Percentiles rank a stretch among this genome's conserved stretches.
Conservation (phyloP, 2,888 invertebrate species). For the Arctia plantaginis region DNA sequence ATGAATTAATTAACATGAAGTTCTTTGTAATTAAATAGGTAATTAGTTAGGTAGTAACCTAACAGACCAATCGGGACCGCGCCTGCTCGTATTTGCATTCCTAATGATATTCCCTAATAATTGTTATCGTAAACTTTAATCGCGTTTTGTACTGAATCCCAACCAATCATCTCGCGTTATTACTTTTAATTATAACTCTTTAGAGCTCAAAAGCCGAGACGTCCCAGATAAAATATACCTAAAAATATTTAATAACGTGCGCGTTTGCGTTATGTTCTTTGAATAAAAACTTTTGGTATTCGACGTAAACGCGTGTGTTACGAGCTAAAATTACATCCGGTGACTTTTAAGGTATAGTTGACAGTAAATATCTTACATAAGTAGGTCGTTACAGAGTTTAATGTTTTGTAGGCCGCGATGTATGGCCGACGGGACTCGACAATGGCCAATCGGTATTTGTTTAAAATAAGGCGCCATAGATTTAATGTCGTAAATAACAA, state of each 20-base stretch:
- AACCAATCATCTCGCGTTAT: conserved; percentile 59
- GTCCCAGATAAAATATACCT: conserved; percentile 40
- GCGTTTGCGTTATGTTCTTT: conserved; percentile 42
- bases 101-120: conserved; percentile 64
- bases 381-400: conserved; percentile 54
- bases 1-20: neutral
- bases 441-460: conserved; percentile 58
- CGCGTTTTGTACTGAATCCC: conserved; percentile 57
- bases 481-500: conserved; percentile 62
- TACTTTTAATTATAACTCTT: conserved; percentile 63
- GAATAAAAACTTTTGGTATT: conserved; percentile 31
- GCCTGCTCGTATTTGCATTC: conserved; percentile 61
- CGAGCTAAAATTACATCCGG: conserved; percentile 30
- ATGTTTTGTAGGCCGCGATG: conserved; percentile 51
- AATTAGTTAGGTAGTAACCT: conserved; percentile 15
- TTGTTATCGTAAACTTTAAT: conserved; percentile 63
- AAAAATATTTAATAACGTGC: conserved; percentile 37
- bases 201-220: conserved; percentile 44
- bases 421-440: conserved; percentile 42
- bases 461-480: conserved; percentile 61
- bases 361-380: conserved; percentile 47
- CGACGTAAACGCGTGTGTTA: conserved; percentile 52
- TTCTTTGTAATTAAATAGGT: neutral
- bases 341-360: conserved; percentile 45
- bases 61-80: conserved; percentile 35